Conservation (phyloP, 2,888 invertebrate genomes). For the Apodemia mormo region DNA sequence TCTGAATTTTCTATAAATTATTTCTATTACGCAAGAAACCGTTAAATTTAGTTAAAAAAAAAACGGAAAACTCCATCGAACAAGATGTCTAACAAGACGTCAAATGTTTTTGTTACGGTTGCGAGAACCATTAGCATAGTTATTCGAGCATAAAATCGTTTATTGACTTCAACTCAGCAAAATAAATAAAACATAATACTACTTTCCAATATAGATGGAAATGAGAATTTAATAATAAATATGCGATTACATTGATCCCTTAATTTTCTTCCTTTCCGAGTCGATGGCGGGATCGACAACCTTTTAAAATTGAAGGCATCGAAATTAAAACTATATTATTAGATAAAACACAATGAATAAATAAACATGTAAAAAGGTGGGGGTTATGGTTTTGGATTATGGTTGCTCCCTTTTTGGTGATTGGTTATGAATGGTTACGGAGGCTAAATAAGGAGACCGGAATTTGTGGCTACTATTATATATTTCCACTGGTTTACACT, state of each 20-base stretch:
- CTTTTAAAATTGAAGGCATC: background rate
- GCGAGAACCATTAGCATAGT: constrained; percentile 60
- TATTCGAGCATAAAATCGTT: constrained; percentile 68
- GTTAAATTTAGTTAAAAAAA: background rate
- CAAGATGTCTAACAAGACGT: constrained; percentile 44
- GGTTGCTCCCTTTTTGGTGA: too few species aligned
- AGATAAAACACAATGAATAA: background rate
- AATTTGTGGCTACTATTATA: too few species aligned
- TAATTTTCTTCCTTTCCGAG: background rate
- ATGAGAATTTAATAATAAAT: constrained; percentile 16
- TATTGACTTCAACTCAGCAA: constrained; percentile 53
- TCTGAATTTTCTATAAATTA: background rate
- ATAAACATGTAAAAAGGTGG: too few species aligned
- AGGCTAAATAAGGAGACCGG: too few species aligned
- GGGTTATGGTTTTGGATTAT: too few species aligned
- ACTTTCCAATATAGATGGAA: constrained; percentile 23
- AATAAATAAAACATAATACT: constrained; percentile 19
- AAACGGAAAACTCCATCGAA: constrained; percentile 30
- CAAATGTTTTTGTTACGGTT: constrained; percentile 59
- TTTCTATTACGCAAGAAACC: background rate
- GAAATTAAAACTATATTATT: background rate
- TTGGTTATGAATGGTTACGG: too few species aligned
- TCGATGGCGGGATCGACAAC: background rate
- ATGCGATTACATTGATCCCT: constrained; percentile 9
- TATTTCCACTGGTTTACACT: too few species aligned